Evolutionary conservation across 2,888 invertebrate genomes (phyloP).

Genomic region (Chrysotoxum bicinctum): DNA sequence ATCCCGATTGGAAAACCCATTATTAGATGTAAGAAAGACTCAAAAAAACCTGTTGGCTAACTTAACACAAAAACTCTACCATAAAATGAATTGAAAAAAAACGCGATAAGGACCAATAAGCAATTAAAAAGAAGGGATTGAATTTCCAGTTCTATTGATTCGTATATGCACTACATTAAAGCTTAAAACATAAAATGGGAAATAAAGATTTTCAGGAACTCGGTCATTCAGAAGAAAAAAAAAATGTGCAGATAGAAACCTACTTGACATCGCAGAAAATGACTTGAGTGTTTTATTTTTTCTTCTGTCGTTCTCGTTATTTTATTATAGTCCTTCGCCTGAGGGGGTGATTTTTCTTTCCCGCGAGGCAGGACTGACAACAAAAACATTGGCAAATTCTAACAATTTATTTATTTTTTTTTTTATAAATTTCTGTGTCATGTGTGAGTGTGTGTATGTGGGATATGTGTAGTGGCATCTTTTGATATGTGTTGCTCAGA

Average conservation of each 20-base stretch:
- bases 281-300: constrained; percentile 27
- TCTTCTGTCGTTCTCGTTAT: constrained; percentile 37
- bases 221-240: constrained; percentile 60
- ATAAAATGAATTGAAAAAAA: neutral
- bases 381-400: constrained; percentile 42
- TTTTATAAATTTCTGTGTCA: constrained; percentile 53
- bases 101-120: neutral
- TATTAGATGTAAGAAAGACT: too few species aligned
- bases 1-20: too few species aligned
- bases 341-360: constrained; percentile 42
- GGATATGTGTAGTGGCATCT: constrained; percentile 43
- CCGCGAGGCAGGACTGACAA: constrained; percentile 54
- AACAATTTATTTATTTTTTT: constrained; percentile 51
- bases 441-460: constrained; percentile 49
- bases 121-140: neutral
- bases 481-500: constrained; percentile 36
- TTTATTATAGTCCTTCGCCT: constrained; percentile 42
- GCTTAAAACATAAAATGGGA: neutral
- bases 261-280: constrained; percentile 61
- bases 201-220: constrained; percentile 55
- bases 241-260: neutral
- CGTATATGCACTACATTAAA: neutral
- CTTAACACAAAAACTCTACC: neutral
- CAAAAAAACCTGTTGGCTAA: neutral
- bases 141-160: neutral